Conservation (phyloP, 2,888 invertebrate species). For the Lycophotia porphyrea region DNA sequence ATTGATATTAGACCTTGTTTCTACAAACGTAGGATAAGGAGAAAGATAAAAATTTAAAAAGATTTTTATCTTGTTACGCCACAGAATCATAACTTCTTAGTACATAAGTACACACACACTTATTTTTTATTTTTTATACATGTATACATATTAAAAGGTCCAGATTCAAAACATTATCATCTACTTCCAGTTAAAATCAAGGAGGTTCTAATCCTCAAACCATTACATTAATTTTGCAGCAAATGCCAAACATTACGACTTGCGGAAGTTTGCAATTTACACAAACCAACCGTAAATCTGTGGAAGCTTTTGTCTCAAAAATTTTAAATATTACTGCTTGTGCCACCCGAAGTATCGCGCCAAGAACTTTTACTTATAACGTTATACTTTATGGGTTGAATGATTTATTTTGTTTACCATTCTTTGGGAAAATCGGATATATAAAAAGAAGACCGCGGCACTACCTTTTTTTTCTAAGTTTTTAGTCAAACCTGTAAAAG, state of each 20-base stretch:
- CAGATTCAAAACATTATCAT: too few relatives aligned
- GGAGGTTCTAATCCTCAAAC: neutral
- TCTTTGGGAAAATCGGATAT: slow-evolving; percentile 27
- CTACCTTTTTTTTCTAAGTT: slow-evolving; percentile 5
- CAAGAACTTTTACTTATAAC: slow-evolving; percentile 69
- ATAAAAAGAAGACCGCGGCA: slow-evolving; percentile 5
- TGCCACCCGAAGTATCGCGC: slow-evolving; percentile 65
- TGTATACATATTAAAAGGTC: too few relatives aligned
- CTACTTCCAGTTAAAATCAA: neutral
- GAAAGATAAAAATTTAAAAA: too few relatives aligned
- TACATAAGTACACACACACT: too few relatives aligned
- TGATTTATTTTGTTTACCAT: slow-evolving; percentile 75
- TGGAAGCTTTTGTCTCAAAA: slow-evolving; percentile 78
- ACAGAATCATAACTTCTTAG: too few relatives aligned
- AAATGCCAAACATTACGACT: slow-evolving; percentile 75
- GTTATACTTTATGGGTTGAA: slow-evolving; percentile 77
- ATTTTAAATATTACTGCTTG: slow-evolving; percentile 81
- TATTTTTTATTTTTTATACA: too few relatives aligned
- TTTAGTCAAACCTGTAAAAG: neutral
- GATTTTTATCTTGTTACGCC: too few relatives aligned
- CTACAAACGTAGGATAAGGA: too few relatives aligned
- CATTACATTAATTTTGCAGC: slow-evolving; percentile 72
- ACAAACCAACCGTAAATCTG: slow-evolving; percentile 84
- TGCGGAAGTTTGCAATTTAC: slow-evolving; percentile 84
- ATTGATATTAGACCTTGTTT: too few relatives aligned